Percentiles rank a stretch among this genome's conserved stretches.
These are phyloP conservation scores for Entosphenus tridentatus DNA, from an alignment of 2,113 vertebrate species.

Conservation along the genomic window DNA sequence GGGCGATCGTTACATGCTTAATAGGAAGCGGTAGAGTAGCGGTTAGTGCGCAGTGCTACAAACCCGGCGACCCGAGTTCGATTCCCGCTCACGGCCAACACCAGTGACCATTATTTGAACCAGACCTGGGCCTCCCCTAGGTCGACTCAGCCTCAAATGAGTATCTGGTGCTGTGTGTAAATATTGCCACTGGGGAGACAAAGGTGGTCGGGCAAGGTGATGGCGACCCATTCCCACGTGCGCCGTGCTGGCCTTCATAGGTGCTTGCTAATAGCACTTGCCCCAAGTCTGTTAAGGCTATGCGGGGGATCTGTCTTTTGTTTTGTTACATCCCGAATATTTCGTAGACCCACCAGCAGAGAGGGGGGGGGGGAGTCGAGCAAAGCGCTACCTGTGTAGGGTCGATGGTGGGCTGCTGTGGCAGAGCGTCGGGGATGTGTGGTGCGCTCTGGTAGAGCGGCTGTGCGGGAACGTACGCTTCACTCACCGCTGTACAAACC, in stretches of 20 bases:
- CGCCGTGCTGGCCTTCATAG: not conserved
- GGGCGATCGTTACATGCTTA: too few species aligned
- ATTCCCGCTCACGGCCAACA: too few species aligned
- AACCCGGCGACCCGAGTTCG: too few species aligned
- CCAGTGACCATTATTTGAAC: too few species aligned
- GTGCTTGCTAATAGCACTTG: not conserved
- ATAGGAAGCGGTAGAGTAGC: too few species aligned
- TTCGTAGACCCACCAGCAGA: not conserved
- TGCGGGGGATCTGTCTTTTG: not conserved
- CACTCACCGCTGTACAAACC: not conserved
- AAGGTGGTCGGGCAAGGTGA: too few species aligned
- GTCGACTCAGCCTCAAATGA: too few species aligned
- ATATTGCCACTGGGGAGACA: too few species aligned
- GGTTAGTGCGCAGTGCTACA: too few species aligned
- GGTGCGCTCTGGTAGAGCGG: slow-evolving; percentile 1
- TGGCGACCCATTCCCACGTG: not conserved
- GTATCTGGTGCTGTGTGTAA: too few species aligned
- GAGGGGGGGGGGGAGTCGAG: not conserved
- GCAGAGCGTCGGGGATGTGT: not conserved
- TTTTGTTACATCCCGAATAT: not conserved
- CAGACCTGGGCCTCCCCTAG: too few species aligned
- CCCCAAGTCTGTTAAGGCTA: not conserved
- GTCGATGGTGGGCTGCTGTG: not conserved
- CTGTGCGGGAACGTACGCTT: not conserved
- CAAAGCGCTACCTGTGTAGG: not conserved